These are phyloP conservation scores for Pygoscelis antarcticus DNA, from an alignment of 2,113 vertebrate species.

Conservation along the genomic window DNA sequence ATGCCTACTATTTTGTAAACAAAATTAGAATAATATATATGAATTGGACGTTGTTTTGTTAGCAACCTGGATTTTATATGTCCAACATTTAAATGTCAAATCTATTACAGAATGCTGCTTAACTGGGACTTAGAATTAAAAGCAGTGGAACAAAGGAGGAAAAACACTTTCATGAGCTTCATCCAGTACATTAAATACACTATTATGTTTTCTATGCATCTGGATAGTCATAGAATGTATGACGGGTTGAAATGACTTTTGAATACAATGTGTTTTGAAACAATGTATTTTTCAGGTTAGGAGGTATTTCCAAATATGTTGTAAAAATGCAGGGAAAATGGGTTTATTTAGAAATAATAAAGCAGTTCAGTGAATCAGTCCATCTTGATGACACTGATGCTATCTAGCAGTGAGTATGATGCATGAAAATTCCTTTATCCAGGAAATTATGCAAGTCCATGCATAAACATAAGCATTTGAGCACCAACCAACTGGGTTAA, in stretches of 20 bases:
- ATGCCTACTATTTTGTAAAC: neutral
- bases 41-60: neutral
- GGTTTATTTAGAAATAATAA: conserved; percentile 12
- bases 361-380: neutral
- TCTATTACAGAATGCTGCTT: neutral
- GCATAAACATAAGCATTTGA: neutral
- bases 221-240: neutral
- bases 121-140: neutral
- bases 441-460: neutral
- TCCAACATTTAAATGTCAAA: neutral
- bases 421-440: neutral
- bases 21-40: neutral
- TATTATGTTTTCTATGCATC: neutral
- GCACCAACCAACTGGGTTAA: neutral
- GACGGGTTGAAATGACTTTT: neutral
- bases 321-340: neutral
- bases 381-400: neutral
- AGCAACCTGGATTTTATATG: neutral
- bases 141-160: neutral
- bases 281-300: neutral
- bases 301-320: neutral
- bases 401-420: neutral
- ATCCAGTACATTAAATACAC: neutral
- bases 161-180: neutral
- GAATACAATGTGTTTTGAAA: neutral